Evolutionary conservation across 2,797 vertebrate genomes (phyloP), one percentile per base, ranked within the genome.

Genomic region (Loriculus beryllinus): DNA sequence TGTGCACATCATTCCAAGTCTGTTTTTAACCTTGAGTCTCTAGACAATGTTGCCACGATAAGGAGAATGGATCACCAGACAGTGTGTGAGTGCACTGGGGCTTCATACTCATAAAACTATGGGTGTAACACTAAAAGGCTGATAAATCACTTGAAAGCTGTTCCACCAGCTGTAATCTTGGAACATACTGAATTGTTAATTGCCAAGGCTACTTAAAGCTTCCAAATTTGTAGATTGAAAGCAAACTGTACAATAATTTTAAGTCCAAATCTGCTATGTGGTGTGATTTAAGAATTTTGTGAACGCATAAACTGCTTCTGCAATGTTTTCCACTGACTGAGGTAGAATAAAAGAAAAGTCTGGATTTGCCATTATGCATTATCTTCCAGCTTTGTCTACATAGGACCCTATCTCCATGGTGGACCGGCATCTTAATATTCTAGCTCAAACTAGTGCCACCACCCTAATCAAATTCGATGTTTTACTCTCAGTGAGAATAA

Each of bases 161-260:
- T 78, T 94, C 72, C 13, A 26, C 72, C 83, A 72, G 75, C 70
- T 78, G 37, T 91, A 74, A 70, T 25, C 83, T 93, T 96, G 79
- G 82, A 59, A 56, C 31, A 76, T 59, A 76, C 65, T 28, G 18
- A 60, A 51, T 29, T 70, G 18, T 63, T 81, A 87, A 65, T 59
- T 48, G 33, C 65, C 49, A 74, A 93, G 87, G 77, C 47, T 72
- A 86, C 67, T 92, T 56, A 90, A 89, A 88, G 33, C 29, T 56
- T 84, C 37, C 63, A 60, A 47, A 67, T 91, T 63, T 86, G 59
- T 33, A 77, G 78, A 85, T 64, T 75, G 56, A 71, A 86, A 85
- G 68, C 16, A 72, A 94, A 93, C 77, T 71, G 47, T n/a, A 52
- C 40, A 71, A 60, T 48, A 1, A 54, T 67, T 93, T 92, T 26